A percentile compares a stretch with the other conserved stretches of the same genome.
phyloP scores from a whole-genome alignment of 1,140 invertebrate genomes.

The Drosophila athabasca region DNA sequence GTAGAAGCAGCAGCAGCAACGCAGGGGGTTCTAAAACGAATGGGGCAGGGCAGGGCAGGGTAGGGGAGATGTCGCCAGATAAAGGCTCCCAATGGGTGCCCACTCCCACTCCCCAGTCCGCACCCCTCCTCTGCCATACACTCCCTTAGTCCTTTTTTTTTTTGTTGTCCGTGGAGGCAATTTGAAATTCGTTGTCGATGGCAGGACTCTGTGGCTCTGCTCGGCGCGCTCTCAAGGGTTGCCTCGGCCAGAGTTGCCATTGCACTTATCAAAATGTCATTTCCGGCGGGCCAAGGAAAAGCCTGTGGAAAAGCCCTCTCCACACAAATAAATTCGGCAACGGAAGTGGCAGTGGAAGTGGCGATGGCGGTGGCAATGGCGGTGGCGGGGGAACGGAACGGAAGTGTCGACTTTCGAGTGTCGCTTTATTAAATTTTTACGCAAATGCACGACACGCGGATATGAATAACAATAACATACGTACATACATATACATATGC shows the following conservation, averaged over 20 bases:
- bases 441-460: conserved; percentile 73
- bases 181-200: conserved; percentile 73
- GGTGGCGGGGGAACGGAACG: background rate
- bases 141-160: background rate
- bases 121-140: too few species aligned
- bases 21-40: conserved; percentile 3
- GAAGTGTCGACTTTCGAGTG: conserved; percentile 58
- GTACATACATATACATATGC: conserved; percentile 6
- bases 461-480: conserved; percentile 70
- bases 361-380: background rate
- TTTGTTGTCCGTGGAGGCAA: conserved; percentile 41
- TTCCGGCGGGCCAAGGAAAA: conserved; percentile 46
- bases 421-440: conserved; percentile 81
- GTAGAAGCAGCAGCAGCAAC: background rate
- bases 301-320: background rate
- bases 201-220: conserved; percentile 8
- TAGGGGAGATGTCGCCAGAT: conserved; percentile 64
- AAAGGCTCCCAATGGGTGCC: conserved; percentile 42
- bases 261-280: conserved; percentile 76
- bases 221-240: conserved; percentile 12
- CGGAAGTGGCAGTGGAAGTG: conserved; percentile 19
- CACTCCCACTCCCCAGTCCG: conserved; percentile 1
- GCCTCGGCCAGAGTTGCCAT: conserved; percentile 35
- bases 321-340: conserved; percentile 16
- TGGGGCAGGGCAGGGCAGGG: background rate